A percentile compares a stretch with the other conserved stretches of the same genome.
Evolutionary conservation across 2,797 vertebrate genomes (phyloP).

Genomic region (Sphenopsis melanotis): DNA sequence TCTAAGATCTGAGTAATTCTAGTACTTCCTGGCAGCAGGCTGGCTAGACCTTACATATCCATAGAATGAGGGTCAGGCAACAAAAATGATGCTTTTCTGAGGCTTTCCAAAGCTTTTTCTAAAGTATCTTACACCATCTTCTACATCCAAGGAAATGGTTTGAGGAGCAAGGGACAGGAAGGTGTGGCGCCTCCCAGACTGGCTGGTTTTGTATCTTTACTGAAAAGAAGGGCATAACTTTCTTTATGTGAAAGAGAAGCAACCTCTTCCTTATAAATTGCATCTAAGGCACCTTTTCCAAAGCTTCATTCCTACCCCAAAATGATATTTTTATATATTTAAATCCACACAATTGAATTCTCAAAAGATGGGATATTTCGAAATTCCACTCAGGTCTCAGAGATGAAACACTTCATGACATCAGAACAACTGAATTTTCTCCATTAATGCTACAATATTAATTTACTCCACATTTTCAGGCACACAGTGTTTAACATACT

Average conservation of each 20-base stretch:
- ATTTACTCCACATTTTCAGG: neutral
- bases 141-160: neutral
- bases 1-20: neutral
- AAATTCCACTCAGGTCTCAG: neutral
- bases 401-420: neutral
- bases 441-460: neutral
- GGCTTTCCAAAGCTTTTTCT: neutral
- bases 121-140: neutral
- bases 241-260: neutral
- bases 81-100: neutral
- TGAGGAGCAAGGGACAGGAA: neutral
- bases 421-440: neutral
- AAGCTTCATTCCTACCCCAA: neutral
- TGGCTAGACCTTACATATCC: neutral
- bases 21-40: neutral
- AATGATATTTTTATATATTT: neutral
- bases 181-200: neutral
- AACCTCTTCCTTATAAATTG: neutral
- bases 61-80: neutral
- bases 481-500: neutral
- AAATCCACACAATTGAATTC: neutral
- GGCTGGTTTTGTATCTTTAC: neutral
- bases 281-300: neutral
- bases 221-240: neutral
- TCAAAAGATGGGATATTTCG: neutral